A percentile compares a stretch with the other conserved stretches of the same genome.
Evolutionary conservation across 1,140 invertebrate species (phyloP).

Genomic region (Sesamia nonagrioides): DNA sequence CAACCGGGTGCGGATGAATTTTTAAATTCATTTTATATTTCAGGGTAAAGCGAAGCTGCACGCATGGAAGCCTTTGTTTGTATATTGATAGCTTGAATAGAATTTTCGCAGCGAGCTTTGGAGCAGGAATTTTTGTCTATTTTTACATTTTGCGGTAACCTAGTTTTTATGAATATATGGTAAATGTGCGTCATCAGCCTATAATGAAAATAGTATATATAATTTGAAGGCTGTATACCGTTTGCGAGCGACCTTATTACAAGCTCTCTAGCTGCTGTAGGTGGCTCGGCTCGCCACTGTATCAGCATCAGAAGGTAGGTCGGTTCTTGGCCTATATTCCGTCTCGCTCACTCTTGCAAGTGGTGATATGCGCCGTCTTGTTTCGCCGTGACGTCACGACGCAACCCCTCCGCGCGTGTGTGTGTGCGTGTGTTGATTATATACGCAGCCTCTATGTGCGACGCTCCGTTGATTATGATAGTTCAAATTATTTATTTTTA

Average conservation of each 20-base stretch:
- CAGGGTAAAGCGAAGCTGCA: slow-evolving; percentile 8
- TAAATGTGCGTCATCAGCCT: slow-evolving; percentile 45
- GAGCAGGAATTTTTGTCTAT: slow-evolving; percentile 17
- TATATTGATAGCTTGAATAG: slow-evolving; percentile 30
- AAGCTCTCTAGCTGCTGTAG: slow-evolving; percentile 72
- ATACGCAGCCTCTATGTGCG: slow-evolving; percentile 63
- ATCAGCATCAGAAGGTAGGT: slow-evolving; percentile 74
- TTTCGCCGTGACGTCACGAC: slow-evolving; percentile 77
- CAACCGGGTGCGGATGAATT: slow-evolving; percentile 24
- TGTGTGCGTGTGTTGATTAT: slow-evolving; percentile 64
- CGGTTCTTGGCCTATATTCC: slow-evolving; percentile 83
- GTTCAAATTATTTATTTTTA: slow-evolving; percentile 62
- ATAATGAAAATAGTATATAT: slow-evolving; percentile 53
- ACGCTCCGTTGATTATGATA: slow-evolving; percentile 69
- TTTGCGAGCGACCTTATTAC: slow-evolving; percentile 72
- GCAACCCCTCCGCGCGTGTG: slow-evolving; percentile 63
- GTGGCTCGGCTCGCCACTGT: slow-evolving; percentile 69
- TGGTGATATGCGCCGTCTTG: slow-evolving; percentile 55
- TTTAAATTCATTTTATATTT: slow-evolving; percentile 39
- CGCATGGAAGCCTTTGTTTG: slow-evolving; percentile 20
- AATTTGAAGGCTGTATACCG: slow-evolving; percentile 61
- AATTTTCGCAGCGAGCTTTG: background rate
- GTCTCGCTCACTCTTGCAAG: slow-evolving; percentile 55
- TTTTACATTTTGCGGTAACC: slow-evolving; percentile 14
- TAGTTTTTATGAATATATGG: slow-evolving; percentile 26